Percentiles rank a stretch among this genome's conserved stretches.
These are phyloP conservation scores for Phymorhynchus buccinoides DNA, from an alignment of 1,140 invertebrate species.

Conservation along the genomic window DNA sequence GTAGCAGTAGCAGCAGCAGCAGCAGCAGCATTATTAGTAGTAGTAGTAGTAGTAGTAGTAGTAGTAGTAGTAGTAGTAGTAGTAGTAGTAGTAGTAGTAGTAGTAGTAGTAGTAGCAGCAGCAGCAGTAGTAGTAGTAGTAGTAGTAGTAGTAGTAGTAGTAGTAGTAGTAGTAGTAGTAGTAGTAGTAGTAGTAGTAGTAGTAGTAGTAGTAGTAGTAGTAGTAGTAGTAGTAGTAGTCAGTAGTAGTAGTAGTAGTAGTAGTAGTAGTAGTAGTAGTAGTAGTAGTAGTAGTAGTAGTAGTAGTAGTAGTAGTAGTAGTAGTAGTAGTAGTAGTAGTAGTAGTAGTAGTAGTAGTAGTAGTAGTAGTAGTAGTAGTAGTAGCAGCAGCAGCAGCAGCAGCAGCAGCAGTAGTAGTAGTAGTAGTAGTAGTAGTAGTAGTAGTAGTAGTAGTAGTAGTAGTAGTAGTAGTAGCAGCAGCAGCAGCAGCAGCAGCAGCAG, in stretches of 20 bases:
- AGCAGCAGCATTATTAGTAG: no score
- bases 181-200: background rate
- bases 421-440: conserved; percentile 16
- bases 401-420: background rate
- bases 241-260: conserved; percentile 15
- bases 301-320: conserved; percentile 10
- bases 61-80: conserved; percentile 16
- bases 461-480: conserved; percentile 4
- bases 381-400: background rate
- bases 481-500: no score
- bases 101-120: conserved; percentile 4
- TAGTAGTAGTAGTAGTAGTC: no score
- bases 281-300: conserved; percentile 16
- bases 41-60: no score
- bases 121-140: conserved; percentile 9
- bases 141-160: conserved; percentile 16
- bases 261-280: conserved; percentile 17
- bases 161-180: conserved; percentile 17
- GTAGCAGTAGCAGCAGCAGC: background rate
- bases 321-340: conserved; percentile 17
- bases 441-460: conserved; percentile 17
- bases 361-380: conserved; percentile 16
- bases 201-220: background rate
- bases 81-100: conserved; percentile 6
- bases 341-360: conserved; percentile 16